phyloP scores from a whole-genome alignment of 92 coral and sea anemone genomes.

The Montipora capitata region DNA sequence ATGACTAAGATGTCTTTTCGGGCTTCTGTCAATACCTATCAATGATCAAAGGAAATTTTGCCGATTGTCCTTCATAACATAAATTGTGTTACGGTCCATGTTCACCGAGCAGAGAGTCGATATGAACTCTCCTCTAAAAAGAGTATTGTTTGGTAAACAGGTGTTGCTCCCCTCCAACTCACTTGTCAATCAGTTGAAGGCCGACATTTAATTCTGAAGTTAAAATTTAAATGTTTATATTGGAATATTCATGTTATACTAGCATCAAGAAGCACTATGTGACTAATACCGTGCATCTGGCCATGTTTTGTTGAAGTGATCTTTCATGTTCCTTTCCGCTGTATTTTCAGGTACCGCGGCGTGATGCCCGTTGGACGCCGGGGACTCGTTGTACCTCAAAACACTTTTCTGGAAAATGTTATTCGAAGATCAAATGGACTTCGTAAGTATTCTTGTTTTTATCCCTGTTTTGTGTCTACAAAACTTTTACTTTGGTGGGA shows the following conservation, averaged over 20 bases:
- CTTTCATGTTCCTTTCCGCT: slow-evolving; percentile 11
- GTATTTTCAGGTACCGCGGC: slow-evolving; percentile 64
- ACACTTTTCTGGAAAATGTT: slow-evolving; percentile 94
- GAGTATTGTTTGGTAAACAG: slow-evolving; percentile 38
- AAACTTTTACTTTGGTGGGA: too few species aligned
- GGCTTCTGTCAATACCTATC: background rate
- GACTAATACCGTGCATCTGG: slow-evolving; percentile 6
- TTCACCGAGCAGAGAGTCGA: slow-evolving; percentile 20
- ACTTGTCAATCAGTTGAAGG: background rate
- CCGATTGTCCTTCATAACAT: background rate
- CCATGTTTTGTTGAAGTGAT: too few species aligned
- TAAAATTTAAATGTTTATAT: slow-evolving; percentile 25
- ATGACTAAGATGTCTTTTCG: background rate
- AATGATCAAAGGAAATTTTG: background rate
- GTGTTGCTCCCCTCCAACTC: slow-evolving; percentile 14
- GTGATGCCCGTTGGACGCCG: slow-evolving; percentile 92
- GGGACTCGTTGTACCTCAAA: slow-evolving; percentile 97
- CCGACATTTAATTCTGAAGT: slow-evolving; percentile 32
- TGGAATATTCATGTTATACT: slow-evolving; percentile 31
- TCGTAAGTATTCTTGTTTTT: slow-evolving; percentile 79
- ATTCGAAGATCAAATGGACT: slow-evolving; percentile 94
- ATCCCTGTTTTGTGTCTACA: too few species aligned
- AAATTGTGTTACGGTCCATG: background rate
- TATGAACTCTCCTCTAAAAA: slow-evolving; percentile 19
- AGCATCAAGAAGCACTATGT: background rate